Evolutionary conservation across 2,797 vertebrate genomes (phyloP), one percentile per base, ranked within the genome.

Genomic region (Siniperca scherzeri): DNA sequence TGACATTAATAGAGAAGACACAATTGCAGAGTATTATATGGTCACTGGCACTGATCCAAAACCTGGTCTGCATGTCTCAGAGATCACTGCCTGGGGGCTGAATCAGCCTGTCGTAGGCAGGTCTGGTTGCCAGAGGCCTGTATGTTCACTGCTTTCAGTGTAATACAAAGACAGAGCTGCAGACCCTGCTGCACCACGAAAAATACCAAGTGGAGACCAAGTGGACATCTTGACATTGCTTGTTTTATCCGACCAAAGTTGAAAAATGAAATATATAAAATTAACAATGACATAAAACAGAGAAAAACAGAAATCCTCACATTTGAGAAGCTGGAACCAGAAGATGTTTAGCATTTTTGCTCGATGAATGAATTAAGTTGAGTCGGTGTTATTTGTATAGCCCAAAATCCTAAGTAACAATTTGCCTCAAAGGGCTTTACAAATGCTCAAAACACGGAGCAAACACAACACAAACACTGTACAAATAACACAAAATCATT

Each of bases 21-120:
- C 17, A 48, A 46, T 48, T 7, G 19, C 7, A 66, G n/a, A 66
- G 46, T 30, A 30, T 56, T 65, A n/a, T 46, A 30, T 75, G 61
- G 42, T 42, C 36, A 5, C 53, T 73, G 59, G 46, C 68, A 68
- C 36, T 17, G 75, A 61, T 46, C 56, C 69, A 62, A 17, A 48
- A 55, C 17, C 25, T 46, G 61, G 42, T 81, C 68, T 42, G 59
- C 10, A 30, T 42, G 60, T 67, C 60, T 53, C 25, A 71, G 44
- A 60, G 44, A 77, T 72, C 27, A 53, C 44, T 57, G 59, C 40
- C n/a, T 19, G 5, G 11, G 36, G 44, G 33, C 68, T 66, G 46
- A 67, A 33, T 46, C 40, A 44, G 62, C 16, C 56, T 42, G 36
- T 74, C 10, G 12, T 70, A 42, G 61, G 66, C 71, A 77, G 56